A percentile compares a stretch with the other conserved stretches of the same genome.
Evolutionary conservation across 1,140 invertebrate genomes (phyloP).

Genomic region (Ceratina calcarata): DNA sequence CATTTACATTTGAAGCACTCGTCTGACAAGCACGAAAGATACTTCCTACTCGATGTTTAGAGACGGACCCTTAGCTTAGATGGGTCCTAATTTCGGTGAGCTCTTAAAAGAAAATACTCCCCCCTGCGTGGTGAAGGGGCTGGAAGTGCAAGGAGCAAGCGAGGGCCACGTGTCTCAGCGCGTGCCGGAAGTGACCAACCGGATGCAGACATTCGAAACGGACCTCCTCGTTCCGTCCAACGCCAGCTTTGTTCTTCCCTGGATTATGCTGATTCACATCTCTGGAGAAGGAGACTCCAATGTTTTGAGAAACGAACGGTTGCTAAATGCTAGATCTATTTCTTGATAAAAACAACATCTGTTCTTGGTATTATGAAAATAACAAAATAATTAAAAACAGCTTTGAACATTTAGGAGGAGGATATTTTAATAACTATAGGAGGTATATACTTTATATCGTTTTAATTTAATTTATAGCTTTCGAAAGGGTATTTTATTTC

Average conservation of each 20-base stretch:
- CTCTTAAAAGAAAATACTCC: constrained; percentile 60
- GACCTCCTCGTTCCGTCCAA: constrained; percentile 57
- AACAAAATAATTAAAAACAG: not conserved
- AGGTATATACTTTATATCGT: not conserved
- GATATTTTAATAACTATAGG: not conserved
- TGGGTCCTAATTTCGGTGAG: constrained; percentile 55
- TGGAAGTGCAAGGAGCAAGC: constrained; percentile 61
- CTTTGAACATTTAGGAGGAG: not conserved
- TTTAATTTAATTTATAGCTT: not conserved
- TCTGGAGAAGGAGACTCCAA: constrained; percentile 42
- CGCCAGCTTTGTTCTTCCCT: constrained; percentile 70
- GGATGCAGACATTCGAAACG: constrained; percentile 79
- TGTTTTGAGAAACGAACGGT: constrained; percentile 48
- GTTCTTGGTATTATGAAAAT: constrained; percentile 32
- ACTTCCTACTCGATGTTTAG: constrained; percentile 59
- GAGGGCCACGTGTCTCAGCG: constrained; percentile 76
- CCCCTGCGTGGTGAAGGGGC: constrained; percentile 46
- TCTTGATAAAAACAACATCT: constrained; percentile 58
- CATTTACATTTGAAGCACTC: constrained; percentile 27
- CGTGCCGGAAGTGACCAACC: constrained; percentile 81
- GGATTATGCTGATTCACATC: constrained; percentile 68
- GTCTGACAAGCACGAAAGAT: constrained; percentile 37
- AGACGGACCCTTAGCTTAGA: constrained; percentile 53
- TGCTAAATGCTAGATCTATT: constrained; percentile 42
- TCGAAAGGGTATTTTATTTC: not conserved